Evolutionary conservation across 2,797 vertebrate species (phyloP).

Genomic region (Sebastes steindachneri): DNA sequence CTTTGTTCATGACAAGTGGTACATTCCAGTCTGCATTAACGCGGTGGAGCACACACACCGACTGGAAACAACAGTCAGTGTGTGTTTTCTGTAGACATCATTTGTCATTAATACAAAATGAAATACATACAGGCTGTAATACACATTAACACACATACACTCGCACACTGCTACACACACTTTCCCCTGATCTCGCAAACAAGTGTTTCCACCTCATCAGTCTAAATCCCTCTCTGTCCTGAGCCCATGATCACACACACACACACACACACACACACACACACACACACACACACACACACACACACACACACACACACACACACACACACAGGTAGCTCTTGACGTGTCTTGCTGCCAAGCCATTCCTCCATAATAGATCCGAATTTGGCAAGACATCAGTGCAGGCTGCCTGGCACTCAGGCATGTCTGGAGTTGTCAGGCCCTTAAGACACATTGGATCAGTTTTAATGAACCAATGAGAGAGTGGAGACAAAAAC

Average conservation of each 20-base stretch:
- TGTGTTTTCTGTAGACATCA: background rate
- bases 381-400: constrained; percentile 55
- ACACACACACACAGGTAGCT: constrained; percentile 19
- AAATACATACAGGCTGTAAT: background rate
- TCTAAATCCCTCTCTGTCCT: background rate
- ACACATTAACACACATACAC: background rate
- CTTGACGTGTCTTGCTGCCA: constrained; percentile 33
- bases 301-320: background rate
- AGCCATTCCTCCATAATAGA: constrained; percentile 50
- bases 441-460: constrained; percentile 18
- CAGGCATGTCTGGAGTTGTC: constrained; percentile 54
- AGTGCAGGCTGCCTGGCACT: constrained; percentile 27
- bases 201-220: background rate
- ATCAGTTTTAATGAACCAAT: constrained; percentile 29
- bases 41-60: constrained; percentile 3
- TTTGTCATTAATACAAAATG: background rate
- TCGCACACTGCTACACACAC: background rate
- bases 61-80: background rate
- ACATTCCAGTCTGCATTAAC: constrained; percentile 64
- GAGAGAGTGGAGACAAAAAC: constrained; percentile 16
- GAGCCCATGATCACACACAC: background rate
- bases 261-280: background rate
- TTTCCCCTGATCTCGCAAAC: background rate
- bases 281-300: background rate
- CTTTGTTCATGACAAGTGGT: constrained; percentile 43